A percentile compares a stretch with the other conserved stretches of the same genome.
Conservation (phyloP, 2,888 invertebrate species). For the Drosophila bunnanda region DNA sequence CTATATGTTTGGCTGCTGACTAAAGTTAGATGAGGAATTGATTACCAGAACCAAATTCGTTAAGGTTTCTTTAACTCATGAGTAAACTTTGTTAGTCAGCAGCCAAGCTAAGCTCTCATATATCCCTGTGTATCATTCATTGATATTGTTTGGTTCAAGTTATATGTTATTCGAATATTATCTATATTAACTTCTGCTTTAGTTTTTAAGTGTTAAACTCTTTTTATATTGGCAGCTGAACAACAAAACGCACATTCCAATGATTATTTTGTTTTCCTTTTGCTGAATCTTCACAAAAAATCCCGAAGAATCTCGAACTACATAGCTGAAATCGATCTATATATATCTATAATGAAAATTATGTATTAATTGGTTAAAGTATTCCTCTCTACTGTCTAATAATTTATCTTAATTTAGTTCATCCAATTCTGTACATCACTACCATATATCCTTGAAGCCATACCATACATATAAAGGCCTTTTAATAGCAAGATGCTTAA, state of each 20-base stretch:
- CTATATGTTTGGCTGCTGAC: slow-evolving; percentile 16
- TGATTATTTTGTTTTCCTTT: slow-evolving; percentile 22
- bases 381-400: slow-evolving; percentile 16
- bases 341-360: neutral
- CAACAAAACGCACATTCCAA: slow-evolving; percentile 53
- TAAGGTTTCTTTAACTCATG: slow-evolving; percentile 22
- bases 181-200: slow-evolving; percentile 19
- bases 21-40: neutral
- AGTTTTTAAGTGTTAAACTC: slow-evolving; percentile 59
- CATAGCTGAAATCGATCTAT: slow-evolving; percentile 21
- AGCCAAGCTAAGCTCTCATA: slow-evolving; percentile 13
- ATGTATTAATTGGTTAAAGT: slow-evolving; percentile 6
- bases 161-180: slow-evolving; percentile 11
- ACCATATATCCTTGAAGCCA: slow-evolving; percentile 21
- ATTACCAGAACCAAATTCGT: slow-evolving; percentile 37
- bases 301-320: slow-evolving; percentile 15
- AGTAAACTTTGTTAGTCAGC: slow-evolving; percentile 8
- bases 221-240: slow-evolving; percentile 40
- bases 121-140: slow-evolving; percentile 21
- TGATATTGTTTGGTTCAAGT: slow-evolving; percentile 6
- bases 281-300: slow-evolving; percentile 44
- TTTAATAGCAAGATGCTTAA: neutral
- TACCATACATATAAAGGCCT: slow-evolving; percentile 8
- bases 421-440: slow-evolving; percentile 8
- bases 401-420: slow-evolving; percentile 28